Percentiles rank a stretch among this genome's conserved stretches.
Conservation (phyloP, 2,797 vertebrate genomes). For the Pantherophis vulpinus region DNA sequence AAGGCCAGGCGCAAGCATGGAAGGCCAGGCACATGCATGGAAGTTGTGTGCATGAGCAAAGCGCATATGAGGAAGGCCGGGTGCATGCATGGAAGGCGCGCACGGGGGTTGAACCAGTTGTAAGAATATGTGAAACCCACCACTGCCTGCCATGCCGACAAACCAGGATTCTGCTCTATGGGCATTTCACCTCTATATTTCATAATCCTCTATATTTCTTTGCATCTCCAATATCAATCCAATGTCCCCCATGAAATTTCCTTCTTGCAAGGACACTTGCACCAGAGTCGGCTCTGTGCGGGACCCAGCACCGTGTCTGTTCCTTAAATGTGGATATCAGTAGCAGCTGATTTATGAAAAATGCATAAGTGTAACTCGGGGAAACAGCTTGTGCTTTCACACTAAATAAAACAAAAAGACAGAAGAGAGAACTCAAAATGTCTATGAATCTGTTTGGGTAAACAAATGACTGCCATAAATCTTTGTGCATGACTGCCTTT, state of each 20-base stretch:
- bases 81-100: too few species aligned
- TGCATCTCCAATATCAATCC: background rate
- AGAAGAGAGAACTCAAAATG: conserved; percentile 54
- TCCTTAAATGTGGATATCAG: conserved; percentile 41
- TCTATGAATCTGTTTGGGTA: conserved; percentile 58
- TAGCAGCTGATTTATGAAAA: conserved; percentile 65
- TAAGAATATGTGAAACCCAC: too few species aligned
- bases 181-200: background rate
- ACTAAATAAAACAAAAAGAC: conserved; percentile 68
- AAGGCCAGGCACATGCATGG: too few species aligned
- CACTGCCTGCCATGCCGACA: background rate
- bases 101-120: too few species aligned
- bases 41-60: too few species aligned
- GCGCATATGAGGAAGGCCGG: too few species aligned
- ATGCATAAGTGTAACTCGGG: conserved; percentile 51
- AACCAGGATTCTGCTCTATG: background rate
- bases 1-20: too few species aligned
- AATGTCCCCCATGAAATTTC: background rate
- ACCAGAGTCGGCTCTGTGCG: conserved; percentile 12
- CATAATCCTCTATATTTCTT: background rate
- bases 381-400: conserved; percentile 68
- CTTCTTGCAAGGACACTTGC: background rate
- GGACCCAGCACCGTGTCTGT: conserved; percentile 17
- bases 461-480: conserved; percentile 61
- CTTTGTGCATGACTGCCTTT: conserved; percentile 58